These are phyloP conservation scores for Leptothorax acervorum DNA, from an alignment of 2,888 invertebrate genomes.

Conservation along the genomic window DNA sequence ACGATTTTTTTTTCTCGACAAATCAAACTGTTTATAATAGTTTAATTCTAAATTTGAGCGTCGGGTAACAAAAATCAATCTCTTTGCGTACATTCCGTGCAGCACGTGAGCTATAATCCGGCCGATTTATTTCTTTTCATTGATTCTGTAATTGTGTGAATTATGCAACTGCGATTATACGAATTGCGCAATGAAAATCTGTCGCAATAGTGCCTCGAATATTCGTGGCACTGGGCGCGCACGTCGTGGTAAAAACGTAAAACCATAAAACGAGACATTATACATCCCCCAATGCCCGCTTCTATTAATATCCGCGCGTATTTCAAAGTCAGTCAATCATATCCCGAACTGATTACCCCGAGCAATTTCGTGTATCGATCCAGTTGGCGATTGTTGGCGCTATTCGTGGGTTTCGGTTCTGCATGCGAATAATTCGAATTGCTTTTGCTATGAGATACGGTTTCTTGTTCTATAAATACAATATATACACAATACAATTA, in stretches of 20 bases:
- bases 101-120: background rate
- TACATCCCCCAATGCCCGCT: conserved; percentile 67
- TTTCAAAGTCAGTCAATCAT: conserved; percentile 76
- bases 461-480: background rate
- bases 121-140: conserved; percentile 21
- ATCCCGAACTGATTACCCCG: conserved; percentile 65
- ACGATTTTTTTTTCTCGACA: background rate
- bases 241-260: conserved; percentile 17
- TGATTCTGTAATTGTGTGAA: conserved; percentile 26
- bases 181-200: conserved; percentile 57
- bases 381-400: conserved; percentile 15
- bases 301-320: conserved; percentile 76
- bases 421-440: background rate
- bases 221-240: conserved; percentile 14
- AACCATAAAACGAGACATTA: conserved; percentile 67
- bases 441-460: background rate
- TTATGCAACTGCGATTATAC: conserved; percentile 20
- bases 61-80: background rate
- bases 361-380: conserved; percentile 59
- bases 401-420: conserved; percentile 45
- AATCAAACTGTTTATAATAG: background rate
- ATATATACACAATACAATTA: too few species aligned
- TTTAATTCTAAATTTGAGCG: background rate
- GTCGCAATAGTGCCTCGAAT: conserved; percentile 40
- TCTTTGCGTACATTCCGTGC: background rate